Evolutionary conservation across 92 coral and sea anemone species (phyloP).

Genomic region (Phenganax marumi): DNA sequence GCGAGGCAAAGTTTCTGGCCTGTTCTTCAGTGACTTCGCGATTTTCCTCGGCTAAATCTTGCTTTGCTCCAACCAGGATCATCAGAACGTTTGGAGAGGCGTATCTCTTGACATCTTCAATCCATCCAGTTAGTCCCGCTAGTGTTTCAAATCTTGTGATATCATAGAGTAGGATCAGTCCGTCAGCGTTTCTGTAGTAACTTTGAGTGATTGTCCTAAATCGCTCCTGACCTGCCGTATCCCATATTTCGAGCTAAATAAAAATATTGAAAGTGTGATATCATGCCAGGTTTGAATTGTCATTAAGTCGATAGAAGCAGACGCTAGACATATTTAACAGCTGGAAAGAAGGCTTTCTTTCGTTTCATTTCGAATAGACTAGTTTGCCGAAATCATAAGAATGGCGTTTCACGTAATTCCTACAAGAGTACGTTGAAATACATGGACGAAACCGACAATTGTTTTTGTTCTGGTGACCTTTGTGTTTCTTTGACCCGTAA

Average conservation of each 20-base stretch:
- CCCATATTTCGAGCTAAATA: conserved; percentile 87
- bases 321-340: too few species aligned
- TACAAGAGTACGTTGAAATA: too few species aligned
- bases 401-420: too few species aligned
- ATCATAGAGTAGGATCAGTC: conserved; percentile 79
- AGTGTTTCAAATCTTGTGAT: conserved; percentile 83
- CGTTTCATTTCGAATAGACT: too few species aligned
- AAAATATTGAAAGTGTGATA: neutral
- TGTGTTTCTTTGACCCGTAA: too few species aligned
- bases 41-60: conserved; percentile 63
- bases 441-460: too few species aligned
- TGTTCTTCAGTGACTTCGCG: conserved; percentile 77
- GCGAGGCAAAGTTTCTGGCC: conserved; percentile 70
- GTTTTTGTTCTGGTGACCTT: too few species aligned
- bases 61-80: conserved; percentile 88
- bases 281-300: neutral
- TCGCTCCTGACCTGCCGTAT: conserved; percentile 97
- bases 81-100: conserved; percentile 78
- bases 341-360: too few species aligned
- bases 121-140: conserved; percentile 75
- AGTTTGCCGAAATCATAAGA: too few species aligned
- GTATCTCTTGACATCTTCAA: conserved; percentile 81
- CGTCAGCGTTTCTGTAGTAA: conserved; percentile 90
- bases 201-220: conserved; percentile 95
- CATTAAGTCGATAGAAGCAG: neutral